A percentile compares a stretch with the other conserved stretches of the same genome.
Evolutionary conservation across 2,888 invertebrate genomes (phyloP).

Genomic region (Cacoxenus indagator): DNA sequence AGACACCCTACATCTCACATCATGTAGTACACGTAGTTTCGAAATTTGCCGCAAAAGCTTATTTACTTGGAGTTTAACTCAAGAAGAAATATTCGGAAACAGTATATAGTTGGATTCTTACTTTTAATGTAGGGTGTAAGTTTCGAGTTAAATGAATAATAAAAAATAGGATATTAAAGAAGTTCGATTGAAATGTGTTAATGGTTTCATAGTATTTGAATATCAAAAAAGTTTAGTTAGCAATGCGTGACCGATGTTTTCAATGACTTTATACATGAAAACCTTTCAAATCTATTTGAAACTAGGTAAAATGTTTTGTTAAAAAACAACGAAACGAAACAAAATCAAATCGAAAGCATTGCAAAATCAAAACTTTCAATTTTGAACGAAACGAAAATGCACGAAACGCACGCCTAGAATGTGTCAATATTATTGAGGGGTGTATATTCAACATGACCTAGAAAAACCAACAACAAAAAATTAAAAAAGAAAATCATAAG

Average conservation of each 20-base stretch:
- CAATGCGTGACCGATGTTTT: conserved; percentile 63
- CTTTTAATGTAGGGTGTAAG: background rate
- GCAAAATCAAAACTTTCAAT: conserved; percentile 23
- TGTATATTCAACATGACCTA: conserved; percentile 9
- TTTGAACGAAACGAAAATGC: conserved; percentile 1
- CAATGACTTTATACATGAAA: conserved; percentile 29
- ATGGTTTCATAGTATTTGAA: background rate
- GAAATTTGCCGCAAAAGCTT: too few relatives aligned
- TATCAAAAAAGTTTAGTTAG: conserved; percentile 38
- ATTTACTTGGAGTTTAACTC: too few relatives aligned
- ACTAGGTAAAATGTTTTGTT: background rate
- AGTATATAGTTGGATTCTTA: too few relatives aligned
- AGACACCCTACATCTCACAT: background rate
- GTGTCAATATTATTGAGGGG: background rate
- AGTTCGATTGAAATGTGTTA: background rate
- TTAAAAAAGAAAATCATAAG: background rate
- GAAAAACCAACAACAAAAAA: conserved; percentile 1
- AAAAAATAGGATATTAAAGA: background rate
- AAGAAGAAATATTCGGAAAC: too few relatives aligned
- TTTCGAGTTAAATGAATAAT: background rate
- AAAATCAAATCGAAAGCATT: conserved; percentile 24
- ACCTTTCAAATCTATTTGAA: background rate
- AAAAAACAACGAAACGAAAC: background rate
- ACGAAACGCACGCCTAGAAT: conserved; percentile 24
- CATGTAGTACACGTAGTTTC: background rate